Percentiles rank a stretch among this genome's conserved stretches.
phyloP scores from a whole-genome alignment of 1,140 invertebrate genomes.

The Linepithema humile region DNA sequence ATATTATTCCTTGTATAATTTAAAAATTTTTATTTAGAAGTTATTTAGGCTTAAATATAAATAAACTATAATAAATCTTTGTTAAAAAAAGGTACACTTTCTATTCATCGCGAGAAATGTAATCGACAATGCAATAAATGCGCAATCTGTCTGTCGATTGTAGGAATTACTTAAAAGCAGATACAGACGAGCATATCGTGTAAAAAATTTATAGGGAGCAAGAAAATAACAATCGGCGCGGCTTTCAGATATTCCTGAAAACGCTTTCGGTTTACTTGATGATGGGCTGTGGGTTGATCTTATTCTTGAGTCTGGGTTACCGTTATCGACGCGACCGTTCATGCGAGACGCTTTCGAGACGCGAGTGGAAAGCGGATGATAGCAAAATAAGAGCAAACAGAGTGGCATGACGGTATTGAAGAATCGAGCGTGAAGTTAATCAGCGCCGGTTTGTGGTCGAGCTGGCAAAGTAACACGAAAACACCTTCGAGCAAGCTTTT shows the following conservation, averaged over 20 bases:
- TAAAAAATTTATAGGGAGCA: not conserved
- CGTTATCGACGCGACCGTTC: conserved; percentile 28
- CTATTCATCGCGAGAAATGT: too few relatives aligned
- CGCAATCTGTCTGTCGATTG: not conserved
- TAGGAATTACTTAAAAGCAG: not conserved
- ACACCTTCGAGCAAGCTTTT: not conserved
- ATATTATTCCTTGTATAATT: too few relatives aligned
- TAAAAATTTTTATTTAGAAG: too few relatives aligned
- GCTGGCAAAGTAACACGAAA: conserved; percentile 3
- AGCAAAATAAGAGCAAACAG: conserved; percentile 20
- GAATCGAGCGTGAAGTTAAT: conserved; percentile 34
- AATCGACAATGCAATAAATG: not conserved
- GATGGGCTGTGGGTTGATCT: not conserved
- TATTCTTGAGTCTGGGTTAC: conserved; percentile 6
- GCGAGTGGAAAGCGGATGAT: conserved; percentile 23
- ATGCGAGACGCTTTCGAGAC: conserved; percentile 21
- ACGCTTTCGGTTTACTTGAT: not conserved
- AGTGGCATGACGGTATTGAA: conserved; percentile 7
- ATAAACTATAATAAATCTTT: too few relatives aligned
- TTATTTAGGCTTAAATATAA: too few relatives aligned
- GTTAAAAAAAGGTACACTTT: too few relatives aligned
- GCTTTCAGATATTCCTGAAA: not conserved
- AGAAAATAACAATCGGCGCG: not conserved
- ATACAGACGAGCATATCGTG: not conserved
- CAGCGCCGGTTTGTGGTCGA: not conserved